A percentile compares a stretch with the other conserved stretches of the same genome.
Evolutionary conservation across 2,797 vertebrate genomes (phyloP).

Genomic region (Pristis pectinata): DNA sequence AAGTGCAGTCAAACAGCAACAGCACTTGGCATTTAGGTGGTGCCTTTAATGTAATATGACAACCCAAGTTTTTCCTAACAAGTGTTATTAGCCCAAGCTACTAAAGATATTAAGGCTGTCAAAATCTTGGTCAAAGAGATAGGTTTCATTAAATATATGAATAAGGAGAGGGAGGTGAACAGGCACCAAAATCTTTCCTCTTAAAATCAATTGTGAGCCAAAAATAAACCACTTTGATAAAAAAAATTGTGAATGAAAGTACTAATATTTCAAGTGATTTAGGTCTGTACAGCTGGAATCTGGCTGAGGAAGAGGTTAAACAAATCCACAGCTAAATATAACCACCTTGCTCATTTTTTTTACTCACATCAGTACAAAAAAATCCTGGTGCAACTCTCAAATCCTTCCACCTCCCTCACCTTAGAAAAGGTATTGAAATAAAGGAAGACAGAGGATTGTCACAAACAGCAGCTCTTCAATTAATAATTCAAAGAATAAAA

Average conservation of each 20-base stretch:
- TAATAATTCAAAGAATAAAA: background rate
- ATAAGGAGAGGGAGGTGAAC: background rate
- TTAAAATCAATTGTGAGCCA: background rate
- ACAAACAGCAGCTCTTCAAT: background rate
- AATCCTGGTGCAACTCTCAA: no score
- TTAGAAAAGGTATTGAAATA: background rate
- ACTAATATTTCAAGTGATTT: background rate
- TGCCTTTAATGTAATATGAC: background rate
- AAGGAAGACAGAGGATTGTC: background rate
- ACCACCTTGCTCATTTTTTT: background rate
- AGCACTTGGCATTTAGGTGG: background rate
- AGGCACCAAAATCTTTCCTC: background rate
- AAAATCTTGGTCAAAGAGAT: background rate
- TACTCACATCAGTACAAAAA: background rate
- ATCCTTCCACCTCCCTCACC: background rate
- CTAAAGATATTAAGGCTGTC: background rate
- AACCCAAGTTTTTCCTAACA: background rate
- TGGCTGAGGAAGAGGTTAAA: background rate
- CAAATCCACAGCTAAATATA: background rate
- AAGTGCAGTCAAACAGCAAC: background rate
- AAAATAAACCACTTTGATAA: background rate
- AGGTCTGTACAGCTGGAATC: no score
- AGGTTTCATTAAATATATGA: background rate
- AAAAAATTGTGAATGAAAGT: background rate
- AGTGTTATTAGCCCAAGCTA: background rate